Evolutionary conservation across 1,140 invertebrate species (phyloP).

Genomic region (Drosophila sp.): DNA sequence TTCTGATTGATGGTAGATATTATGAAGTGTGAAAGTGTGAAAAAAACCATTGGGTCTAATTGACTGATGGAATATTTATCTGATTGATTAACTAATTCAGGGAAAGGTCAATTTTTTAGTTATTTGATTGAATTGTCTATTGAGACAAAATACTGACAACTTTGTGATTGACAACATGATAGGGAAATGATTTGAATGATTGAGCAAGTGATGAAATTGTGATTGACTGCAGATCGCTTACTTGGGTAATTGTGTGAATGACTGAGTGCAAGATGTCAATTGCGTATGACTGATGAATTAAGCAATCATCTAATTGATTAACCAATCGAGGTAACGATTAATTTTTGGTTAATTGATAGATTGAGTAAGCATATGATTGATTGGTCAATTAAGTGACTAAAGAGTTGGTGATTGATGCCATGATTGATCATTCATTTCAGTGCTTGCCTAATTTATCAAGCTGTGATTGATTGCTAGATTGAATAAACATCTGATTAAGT

Average conservation of each 20-base stretch:
- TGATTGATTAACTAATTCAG: not conserved
- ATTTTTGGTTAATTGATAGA: not conserved
- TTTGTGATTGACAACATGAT: not conserved
- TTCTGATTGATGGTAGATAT: too few relatives aligned
- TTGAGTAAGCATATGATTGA: not conserved
- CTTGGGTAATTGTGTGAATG: too few relatives aligned
- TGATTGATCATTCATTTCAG: not conserved
- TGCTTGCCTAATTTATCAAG: not conserved
- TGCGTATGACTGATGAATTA: not conserved
- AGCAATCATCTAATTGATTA: not conserved
- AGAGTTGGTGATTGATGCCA: not conserved
- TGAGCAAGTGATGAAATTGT: not conserved
- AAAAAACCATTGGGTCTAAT: too few relatives aligned
- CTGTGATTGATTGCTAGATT: not conserved
- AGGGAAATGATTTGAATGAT: not conserved
- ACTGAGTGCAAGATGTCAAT: not conserved
- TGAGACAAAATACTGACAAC: not conserved
- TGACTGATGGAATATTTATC: not conserved
- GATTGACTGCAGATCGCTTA: not conserved
- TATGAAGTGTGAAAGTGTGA: too few relatives aligned
- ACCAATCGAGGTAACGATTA: not conserved
- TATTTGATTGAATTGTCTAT: not conserved
- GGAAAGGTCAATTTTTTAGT: too few relatives aligned
- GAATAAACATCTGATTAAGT: too few relatives aligned
- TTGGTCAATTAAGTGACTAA: too few relatives aligned